A percentile compares a stretch with the other conserved stretches of the same genome.
Evolutionary conservation across 2,888 invertebrate genomes (phyloP).

Genomic region (Apomyelois bistriatella): DNA sequence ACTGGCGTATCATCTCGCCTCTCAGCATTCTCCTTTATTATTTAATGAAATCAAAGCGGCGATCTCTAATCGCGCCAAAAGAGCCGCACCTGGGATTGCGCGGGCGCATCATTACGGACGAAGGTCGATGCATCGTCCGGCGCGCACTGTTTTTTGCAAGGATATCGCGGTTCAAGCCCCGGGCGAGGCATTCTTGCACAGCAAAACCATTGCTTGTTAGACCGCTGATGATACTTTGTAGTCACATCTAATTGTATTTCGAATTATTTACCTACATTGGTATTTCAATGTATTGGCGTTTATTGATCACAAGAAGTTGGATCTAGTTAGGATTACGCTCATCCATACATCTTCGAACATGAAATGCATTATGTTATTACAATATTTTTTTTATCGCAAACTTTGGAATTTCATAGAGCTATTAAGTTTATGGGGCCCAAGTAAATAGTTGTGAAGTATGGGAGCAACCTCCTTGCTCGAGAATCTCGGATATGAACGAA

Average conservation of each 20-base stretch:
- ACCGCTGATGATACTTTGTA: conserved; percentile 4
- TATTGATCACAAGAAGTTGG: too few relatives aligned
- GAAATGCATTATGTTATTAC: neutral
- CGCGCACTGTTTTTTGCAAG: conserved; percentile 54
- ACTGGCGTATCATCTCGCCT: neutral
- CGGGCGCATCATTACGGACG: conserved; percentile 43
- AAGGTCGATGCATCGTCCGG: conserved; percentile 58
- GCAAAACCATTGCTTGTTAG: conserved; percentile 22
- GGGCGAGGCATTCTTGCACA: conserved; percentile 27
- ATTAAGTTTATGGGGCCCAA: neutral
- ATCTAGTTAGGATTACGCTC: too few relatives aligned
- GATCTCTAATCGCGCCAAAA: conserved; percentile 21
- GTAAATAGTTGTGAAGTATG: conserved; percentile 1
- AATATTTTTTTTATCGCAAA: neutral
- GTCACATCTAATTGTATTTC: neutral
- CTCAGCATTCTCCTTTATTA: conserved; percentile 2
- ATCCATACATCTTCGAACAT: too few relatives aligned
- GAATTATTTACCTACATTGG: too few relatives aligned
- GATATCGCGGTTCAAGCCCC: conserved; percentile 23
- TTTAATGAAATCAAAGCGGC: conserved; percentile 8
- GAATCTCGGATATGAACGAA: conserved; percentile 68
- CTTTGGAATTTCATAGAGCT: neutral
- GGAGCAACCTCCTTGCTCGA: conserved; percentile 13
- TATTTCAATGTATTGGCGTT: too few relatives aligned
- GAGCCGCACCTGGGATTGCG: conserved; percentile 43